phyloP scores from a whole-genome alignment of 2,888 invertebrate genomes.

The Eupelmus urozonus region DNA sequence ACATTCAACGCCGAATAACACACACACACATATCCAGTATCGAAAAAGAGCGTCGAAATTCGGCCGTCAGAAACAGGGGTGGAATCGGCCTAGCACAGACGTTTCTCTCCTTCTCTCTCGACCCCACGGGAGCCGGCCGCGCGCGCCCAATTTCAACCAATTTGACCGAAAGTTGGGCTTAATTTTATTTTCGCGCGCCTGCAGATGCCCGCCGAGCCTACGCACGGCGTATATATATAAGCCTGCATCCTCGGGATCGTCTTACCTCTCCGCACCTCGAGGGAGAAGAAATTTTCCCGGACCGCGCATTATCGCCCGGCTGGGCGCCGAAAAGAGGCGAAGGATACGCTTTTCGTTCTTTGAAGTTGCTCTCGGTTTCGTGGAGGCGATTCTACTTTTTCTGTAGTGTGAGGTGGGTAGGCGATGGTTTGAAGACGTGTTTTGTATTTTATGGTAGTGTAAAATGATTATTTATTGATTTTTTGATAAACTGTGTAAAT shows the following conservation, averaged over 20 bases:
- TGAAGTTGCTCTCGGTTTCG: conserved; percentile 36
- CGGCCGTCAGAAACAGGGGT: no score
- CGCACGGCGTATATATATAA: conserved; percentile 26
- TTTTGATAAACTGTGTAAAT: no score
- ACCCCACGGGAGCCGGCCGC: conserved; percentile 65
- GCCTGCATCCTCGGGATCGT: conserved; percentile 46
- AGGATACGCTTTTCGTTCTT: conserved; percentile 6
- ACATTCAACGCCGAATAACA: no score
- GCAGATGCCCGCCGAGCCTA: conserved; percentile 62
- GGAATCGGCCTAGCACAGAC: no score
- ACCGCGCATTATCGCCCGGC: conserved; percentile 5
- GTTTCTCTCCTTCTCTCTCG: conserved; percentile 57
- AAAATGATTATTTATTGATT: no score
- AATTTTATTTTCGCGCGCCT: conserved; percentile 80
- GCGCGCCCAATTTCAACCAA: conserved; percentile 81
- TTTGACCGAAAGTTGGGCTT: conserved; percentile 81
- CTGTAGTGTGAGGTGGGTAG: no score
- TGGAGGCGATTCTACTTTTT: no score
- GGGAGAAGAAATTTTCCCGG: conserved; percentile 59
- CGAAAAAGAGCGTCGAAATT: conserved; percentile 10
- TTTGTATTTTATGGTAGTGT: no score
- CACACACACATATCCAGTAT: no score
- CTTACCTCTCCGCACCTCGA: conserved; percentile 57
- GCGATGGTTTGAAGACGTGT: no score
- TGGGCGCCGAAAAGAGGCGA: background rate